Percentiles rank a stretch among this genome's conserved stretches.
These are phyloP conservation scores for Scaptomyza flava DNA, from an alignment of 2,888 invertebrate genomes.

Conservation along the genomic window DNA sequence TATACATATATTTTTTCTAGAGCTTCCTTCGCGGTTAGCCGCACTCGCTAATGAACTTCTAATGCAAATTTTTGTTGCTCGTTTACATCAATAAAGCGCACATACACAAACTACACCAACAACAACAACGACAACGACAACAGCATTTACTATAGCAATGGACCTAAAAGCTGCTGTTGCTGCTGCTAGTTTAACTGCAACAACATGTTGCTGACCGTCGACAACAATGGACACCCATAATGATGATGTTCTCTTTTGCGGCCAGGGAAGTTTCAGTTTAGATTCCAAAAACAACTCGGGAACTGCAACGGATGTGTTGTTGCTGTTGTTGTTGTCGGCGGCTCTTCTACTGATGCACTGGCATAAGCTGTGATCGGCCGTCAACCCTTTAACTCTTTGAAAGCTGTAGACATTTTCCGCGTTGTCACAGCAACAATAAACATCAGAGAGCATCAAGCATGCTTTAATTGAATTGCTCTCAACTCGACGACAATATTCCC, in stretches of 20 bases:
- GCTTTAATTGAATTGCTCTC: slow-evolving; percentile 65
- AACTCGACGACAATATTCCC: slow-evolving; percentile 66
- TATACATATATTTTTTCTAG: slow-evolving; percentile 8
- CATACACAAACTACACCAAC: slow-evolving; percentile 12
- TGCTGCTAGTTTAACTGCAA: slow-evolving; percentile 20
- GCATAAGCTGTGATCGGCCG: slow-evolving; percentile 35
- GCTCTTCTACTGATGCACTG: slow-evolving; percentile 26
- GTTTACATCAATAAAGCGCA: slow-evolving; percentile 58
- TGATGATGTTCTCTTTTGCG: slow-evolving; percentile 66
- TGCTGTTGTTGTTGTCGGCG: slow-evolving; percentile 22
- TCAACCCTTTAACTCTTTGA: slow-evolving; percentile 56
- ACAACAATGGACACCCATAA: slow-evolving; percentile 64
- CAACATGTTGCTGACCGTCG: slow-evolving; percentile 58
- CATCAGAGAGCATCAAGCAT: slow-evolving; percentile 37
- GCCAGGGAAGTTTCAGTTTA: slow-evolving; percentile 43
- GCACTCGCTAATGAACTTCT: slow-evolving; percentile 75
- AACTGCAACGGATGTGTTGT: slow-evolving; percentile 68
- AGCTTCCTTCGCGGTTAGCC: slow-evolving; percentile 58
- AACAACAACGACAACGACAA: too few relatives aligned
- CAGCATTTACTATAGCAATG: slow-evolving; percentile 53
- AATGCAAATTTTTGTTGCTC: slow-evolving; percentile 70
- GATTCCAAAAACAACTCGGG: slow-evolving; percentile 50
- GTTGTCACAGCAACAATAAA: slow-evolving; percentile 70
- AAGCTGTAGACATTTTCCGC: slow-evolving; percentile 70
- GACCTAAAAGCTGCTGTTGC: slow-evolving; percentile 47